These are phyloP conservation scores for Rhinolophus sinicus DNA, from an alignment of 2,113 vertebrate genomes.

Conservation along the genomic window DNA sequence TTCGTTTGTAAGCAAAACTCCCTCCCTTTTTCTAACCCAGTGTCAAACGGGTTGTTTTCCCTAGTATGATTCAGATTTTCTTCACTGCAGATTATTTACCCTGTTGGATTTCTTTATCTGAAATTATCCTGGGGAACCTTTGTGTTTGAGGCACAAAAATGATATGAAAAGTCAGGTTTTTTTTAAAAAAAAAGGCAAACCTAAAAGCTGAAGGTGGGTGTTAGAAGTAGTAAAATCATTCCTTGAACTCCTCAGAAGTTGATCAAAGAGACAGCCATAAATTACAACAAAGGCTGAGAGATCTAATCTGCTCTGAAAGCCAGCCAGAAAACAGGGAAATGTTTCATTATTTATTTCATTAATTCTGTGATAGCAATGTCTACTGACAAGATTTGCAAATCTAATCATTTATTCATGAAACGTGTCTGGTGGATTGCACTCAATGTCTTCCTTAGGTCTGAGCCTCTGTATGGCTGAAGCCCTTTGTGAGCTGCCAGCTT, in stretches of 20 bases:
- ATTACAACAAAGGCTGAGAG: conserved; percentile 81
- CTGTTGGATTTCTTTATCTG: conserved; percentile 71
- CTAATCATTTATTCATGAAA: conserved; percentile 85
- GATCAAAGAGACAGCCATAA: conserved; percentile 81
- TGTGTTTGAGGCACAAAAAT: conserved; percentile 75
- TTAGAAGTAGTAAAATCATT: conserved; percentile 64
- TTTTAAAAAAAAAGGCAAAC: conserved; percentile 54
- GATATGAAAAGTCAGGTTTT: conserved; percentile 72
- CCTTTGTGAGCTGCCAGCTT: conserved; percentile 14
- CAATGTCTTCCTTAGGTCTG: conserved; percentile 48
- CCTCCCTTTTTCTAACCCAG: neutral
- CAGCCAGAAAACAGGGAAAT: conserved; percentile 72
- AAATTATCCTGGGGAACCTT: conserved; percentile 76
- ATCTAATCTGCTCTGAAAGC: conserved; percentile 79
- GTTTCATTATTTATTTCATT: conserved; percentile 87
- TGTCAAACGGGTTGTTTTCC: conserved; percentile 57
- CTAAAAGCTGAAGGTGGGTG: conserved; percentile 64
- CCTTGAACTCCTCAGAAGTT: conserved; percentile 73
- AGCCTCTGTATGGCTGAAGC: conserved; percentile 39
- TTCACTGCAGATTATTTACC: conserved; percentile 68
- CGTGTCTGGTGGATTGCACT: conserved; percentile 69
- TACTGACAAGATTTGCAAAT: conserved; percentile 83
- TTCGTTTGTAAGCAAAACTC: conserved; percentile 36
- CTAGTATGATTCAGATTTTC: conserved; percentile 61
- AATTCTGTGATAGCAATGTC: conserved; percentile 83